Evolutionary conservation across 2,113 vertebrate species (phyloP).

Genomic region (Turdus rufiventris): DNA sequence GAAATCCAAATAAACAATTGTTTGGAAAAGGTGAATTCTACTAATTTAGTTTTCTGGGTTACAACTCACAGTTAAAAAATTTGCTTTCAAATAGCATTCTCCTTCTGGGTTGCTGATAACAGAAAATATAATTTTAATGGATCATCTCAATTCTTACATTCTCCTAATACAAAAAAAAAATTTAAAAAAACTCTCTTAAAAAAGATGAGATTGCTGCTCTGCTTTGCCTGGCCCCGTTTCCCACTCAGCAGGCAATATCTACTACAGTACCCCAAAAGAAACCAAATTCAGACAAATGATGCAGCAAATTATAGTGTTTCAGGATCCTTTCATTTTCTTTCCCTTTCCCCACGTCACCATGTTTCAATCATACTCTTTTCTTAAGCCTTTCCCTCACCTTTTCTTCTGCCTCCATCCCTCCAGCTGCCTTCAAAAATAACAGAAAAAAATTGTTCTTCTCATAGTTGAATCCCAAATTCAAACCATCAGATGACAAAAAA

Average conservation of each 20-base stretch:
- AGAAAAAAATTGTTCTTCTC: neutral
- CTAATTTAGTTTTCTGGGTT: neutral
- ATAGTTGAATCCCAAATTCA: neutral
- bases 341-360: neutral
- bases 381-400: neutral
- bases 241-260: neutral
- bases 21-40: slow-evolving; percentile 24
- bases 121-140: neutral
- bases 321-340: neutral
- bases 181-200: neutral
- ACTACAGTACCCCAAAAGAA: neutral
- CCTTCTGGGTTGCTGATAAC: neutral
- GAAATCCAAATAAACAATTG: neutral
- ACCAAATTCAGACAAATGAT: neutral
- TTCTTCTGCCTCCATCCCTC: neutral
- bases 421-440: neutral
- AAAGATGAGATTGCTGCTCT: neutral
- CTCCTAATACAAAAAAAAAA: neutral
- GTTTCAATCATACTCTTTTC: neutral
- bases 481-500: neutral
- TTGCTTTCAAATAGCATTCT: neutral
- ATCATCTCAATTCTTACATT: neutral
- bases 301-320: neutral
- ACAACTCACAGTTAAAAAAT: neutral
- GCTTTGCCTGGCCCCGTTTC: neutral